These are phyloP conservation scores for human (Homo sapiens) DNA, from an alignment of 2,113 vertebrate genomes.

Conservation along the genomic window DNA sequence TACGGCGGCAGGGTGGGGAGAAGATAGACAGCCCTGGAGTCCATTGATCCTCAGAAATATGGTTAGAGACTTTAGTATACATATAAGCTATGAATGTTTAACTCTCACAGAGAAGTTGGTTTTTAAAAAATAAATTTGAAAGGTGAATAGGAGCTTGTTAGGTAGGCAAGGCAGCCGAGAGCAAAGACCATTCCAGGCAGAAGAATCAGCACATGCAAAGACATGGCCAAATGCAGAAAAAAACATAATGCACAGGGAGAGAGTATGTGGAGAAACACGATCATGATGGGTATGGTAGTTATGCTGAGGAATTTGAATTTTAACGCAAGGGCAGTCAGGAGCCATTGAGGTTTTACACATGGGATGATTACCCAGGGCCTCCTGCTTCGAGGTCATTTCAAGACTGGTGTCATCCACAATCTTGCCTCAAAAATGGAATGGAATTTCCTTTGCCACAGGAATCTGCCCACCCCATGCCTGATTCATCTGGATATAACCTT, in stretches of 20 bases:
- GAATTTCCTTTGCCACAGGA: background rate
- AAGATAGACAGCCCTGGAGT: fast-evolving
- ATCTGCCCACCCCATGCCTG: background rate
- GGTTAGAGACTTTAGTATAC: background rate
- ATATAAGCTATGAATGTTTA: background rate
- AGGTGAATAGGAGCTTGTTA: background rate
- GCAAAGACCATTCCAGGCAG: background rate
- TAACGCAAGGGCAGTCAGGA: background rate
- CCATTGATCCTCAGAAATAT: background rate
- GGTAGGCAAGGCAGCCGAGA: background rate
- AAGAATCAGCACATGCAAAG: background rate
- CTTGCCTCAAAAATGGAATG: too few relatives aligned
- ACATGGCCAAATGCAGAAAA: background rate
- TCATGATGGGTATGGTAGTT: background rate
- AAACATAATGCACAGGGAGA: background rate
- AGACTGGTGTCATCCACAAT: background rate
- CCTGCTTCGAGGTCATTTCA: background rate
- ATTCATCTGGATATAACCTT: background rate
- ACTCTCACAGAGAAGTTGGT: background rate
- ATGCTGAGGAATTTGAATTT: background rate
- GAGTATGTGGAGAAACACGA: background rate
- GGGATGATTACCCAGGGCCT: too few relatives aligned
- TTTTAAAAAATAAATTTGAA: background rate
- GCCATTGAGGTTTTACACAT: background rate
- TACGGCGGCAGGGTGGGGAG: background rate